Evolutionary conservation across 2,888 invertebrate genomes (phyloP), one percentile per base, ranked within the genome.

Genomic region (Mamestra brassicae): DNA sequence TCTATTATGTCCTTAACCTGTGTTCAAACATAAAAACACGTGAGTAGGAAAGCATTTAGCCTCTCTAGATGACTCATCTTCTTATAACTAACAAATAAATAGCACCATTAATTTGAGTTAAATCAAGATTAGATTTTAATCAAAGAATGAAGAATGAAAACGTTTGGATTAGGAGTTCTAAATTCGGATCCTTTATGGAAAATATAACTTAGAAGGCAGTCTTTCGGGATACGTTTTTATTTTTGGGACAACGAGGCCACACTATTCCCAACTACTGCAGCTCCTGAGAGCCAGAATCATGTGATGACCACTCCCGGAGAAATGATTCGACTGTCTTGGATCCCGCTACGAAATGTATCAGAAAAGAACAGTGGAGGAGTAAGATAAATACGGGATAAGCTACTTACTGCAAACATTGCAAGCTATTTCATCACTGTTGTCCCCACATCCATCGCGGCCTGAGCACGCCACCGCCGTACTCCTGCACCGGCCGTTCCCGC

Each of bases 381-480:
- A 26, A 26, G 26, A 26, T 26, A 26, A 26, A 26, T 26, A 26
- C 10, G n/a, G 26, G 1, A 26, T 42, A 26, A n/a, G 26, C 57
- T 88, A 98, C 98, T 98, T 95, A 99, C 99, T 97, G 96, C 99
- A 99, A 83, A 99, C 98, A 82, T 97, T 97, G 94, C 99, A 99
- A 80, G 97, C 97, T 80, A 97, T 97, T 94, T 99, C 99, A 91
- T 99, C 99, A 61, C 98, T 98, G 86, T 98, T 98, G 96, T 99
- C 99, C 10, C 99, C 99, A 90, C 99, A 99, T 36, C 99, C 99
- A 92, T 99, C 99, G 58, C 98, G 97, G 45, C 99, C 99, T 17
- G 98, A 98, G 93, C 99, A 99, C 4, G 98, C 97, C 79, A 99
- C 98, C 0, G 99, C 99, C 74, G 98, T 98, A 66, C 98, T 98